Conservation (phyloP, 2,888 invertebrate genomes). For the Deroplatys truncata region DNA sequence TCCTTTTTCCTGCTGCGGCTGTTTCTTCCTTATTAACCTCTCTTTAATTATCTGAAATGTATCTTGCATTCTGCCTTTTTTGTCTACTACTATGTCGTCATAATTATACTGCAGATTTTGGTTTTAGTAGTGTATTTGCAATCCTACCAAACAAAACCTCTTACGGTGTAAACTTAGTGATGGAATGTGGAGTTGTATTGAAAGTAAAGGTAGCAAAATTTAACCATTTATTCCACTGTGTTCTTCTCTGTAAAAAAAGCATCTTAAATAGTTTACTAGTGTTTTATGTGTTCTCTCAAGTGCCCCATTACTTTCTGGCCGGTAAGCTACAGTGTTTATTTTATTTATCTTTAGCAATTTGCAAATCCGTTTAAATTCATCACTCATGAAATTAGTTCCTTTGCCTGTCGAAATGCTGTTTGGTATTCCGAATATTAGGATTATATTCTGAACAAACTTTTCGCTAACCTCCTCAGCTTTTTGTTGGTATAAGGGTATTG, state of each 20-base stretch:
- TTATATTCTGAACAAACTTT: constrained; percentile 27
- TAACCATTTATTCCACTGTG: not conserved
- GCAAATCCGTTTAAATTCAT: constrained; percentile 33
- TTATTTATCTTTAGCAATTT: not conserved
- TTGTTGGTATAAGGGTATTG: too few species aligned
- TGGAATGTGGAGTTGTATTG: not conserved
- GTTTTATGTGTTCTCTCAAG: too few species aligned
- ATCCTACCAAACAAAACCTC: constrained; percentile 4
- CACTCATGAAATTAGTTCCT: constrained; percentile 36
- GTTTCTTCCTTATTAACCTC: not conserved
- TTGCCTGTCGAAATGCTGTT: constrained; percentile 35
- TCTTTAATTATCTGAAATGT: not conserved
- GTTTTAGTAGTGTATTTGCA: not conserved
- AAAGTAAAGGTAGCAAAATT: not conserved
- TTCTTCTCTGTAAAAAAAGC: not conserved
- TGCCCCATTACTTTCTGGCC: not conserved
- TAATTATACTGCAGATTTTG: not conserved
- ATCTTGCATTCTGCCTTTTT: not conserved
- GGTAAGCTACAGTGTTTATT: not conserved
- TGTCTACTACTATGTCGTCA: not conserved
- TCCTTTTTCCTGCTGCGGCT: not conserved
- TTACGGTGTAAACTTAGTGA: too few species aligned
- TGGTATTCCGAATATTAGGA: constrained; percentile 32
- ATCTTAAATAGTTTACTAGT: not conserved
- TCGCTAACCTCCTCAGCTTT: too few species aligned